Percentiles rank a stretch among this genome's conserved stretches.
Conservation (phyloP, 2,888 invertebrate genomes). For the Erebia aethiops region DNA sequence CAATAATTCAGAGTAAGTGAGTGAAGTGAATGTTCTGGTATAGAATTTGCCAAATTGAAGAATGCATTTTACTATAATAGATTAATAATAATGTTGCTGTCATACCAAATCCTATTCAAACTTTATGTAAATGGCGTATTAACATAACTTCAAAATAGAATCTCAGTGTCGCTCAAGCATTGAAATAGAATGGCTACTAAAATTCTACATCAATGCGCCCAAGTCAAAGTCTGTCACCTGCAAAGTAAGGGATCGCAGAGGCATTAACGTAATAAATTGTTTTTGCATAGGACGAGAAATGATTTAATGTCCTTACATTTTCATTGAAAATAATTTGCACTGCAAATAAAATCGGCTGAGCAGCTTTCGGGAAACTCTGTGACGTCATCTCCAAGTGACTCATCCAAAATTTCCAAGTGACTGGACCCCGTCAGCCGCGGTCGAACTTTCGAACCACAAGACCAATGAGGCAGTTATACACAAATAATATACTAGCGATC, state of each 20-base stretch:
- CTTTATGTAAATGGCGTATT: slow-evolving; percentile 19
- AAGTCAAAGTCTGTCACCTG: slow-evolving; percentile 15
- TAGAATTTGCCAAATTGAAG: not conserved
- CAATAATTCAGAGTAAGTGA: too few species aligned
- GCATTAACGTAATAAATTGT: slow-evolving; percentile 13
- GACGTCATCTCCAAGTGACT: too few species aligned
- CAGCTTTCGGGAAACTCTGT: too few species aligned
- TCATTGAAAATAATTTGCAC: not conserved
- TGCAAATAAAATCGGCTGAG: too few species aligned
- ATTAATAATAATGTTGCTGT: not conserved
- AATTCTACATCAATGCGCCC: too few species aligned
- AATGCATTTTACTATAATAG: not conserved
- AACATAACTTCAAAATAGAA: slow-evolving; percentile 9
- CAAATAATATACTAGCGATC: too few species aligned
- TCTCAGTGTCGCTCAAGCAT: slow-evolving; percentile 6
- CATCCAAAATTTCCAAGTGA: too few species aligned
- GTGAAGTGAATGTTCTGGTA: not conserved
- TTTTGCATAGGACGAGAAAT: not conserved
- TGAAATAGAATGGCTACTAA: too few species aligned
- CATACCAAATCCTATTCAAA: not conserved
- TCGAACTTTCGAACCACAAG: too few species aligned
- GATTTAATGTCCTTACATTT: not conserved
- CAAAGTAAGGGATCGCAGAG: slow-evolving; percentile 10
- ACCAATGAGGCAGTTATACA: too few species aligned
- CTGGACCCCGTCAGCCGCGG: too few species aligned